Evolutionary conservation across 2,113 vertebrate genomes (phyloP).

Genomic region (Scortum barcoo): DNA sequence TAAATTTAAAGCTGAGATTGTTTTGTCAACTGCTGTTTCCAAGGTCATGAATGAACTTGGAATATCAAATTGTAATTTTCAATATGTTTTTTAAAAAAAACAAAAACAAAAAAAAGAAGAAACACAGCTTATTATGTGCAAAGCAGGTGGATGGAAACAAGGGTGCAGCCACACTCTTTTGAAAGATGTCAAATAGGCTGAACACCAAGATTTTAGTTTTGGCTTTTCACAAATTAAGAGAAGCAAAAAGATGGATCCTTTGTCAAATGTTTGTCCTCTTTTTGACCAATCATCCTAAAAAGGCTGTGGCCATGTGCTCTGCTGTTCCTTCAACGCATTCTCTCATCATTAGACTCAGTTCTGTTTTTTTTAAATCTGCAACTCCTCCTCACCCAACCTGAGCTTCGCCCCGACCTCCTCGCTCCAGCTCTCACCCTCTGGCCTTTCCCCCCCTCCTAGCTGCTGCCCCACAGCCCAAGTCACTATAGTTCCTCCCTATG

Average conservation of each 20-base stretch:
- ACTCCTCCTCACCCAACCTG: not conserved
- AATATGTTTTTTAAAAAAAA: not conserved
- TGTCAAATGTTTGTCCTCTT: no score
- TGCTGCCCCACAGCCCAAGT: not conserved
- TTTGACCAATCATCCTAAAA: not conserved
- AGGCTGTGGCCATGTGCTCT: not conserved
- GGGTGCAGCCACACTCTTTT: not conserved
- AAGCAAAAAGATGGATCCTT: not conserved
- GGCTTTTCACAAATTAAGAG: not conserved
- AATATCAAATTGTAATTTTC: not conserved
- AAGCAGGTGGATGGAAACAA: not conserved
- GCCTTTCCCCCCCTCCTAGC: not conserved
- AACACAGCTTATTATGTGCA: not conserved
- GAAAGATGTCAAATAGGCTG: not conserved
- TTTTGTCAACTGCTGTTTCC: not conserved
- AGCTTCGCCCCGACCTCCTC: constrained; percentile 22
- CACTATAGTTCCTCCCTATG: not conserved
- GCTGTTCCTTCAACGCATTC: not conserved
- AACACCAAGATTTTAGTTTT: not conserved
- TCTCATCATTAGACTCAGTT: not conserved
- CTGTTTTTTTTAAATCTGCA: constrained; percentile 1
- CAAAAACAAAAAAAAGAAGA: no score
- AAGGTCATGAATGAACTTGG: not conserved
- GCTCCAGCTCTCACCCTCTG: not conserved
- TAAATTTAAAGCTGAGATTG: not conserved